Percentiles rank a stretch among this genome's conserved stretches.
Evolutionary conservation across 2,113 vertebrate genomes (phyloP).

Genomic region (Isurus oxyrinchus): DNA sequence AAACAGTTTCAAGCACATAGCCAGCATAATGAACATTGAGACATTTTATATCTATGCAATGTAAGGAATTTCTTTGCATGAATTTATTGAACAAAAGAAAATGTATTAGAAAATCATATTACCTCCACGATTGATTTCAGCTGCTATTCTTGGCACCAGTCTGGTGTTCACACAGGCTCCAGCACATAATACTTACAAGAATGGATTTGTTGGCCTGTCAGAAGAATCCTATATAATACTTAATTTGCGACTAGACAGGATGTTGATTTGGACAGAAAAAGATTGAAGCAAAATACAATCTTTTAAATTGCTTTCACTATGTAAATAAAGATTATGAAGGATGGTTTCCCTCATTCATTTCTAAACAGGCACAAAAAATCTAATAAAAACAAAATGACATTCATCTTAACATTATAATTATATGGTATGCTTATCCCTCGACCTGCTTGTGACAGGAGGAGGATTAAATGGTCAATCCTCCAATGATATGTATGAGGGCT

Average conservation of each 20-base stretch:
- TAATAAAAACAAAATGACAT: background rate
- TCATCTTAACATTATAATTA: slow-evolving; percentile 8
- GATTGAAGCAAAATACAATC: background rate
- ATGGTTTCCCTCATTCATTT: background rate
- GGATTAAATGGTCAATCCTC: background rate
- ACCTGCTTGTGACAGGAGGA: background rate
- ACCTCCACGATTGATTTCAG: slow-evolving; percentile 22
- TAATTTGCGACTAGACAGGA: slow-evolving; percentile 20
- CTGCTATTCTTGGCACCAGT: slow-evolving; percentile 26
- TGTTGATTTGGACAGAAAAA: background rate
- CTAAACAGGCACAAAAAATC: background rate
- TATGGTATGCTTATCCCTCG: background rate
- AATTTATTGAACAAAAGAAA: slow-evolving; percentile 22
- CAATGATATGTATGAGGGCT: background rate
- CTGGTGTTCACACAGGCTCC: background rate
- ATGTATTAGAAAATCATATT: slow-evolving; percentile 26
- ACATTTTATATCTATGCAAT: background rate
- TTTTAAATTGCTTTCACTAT: slow-evolving; percentile 3
- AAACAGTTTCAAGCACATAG: background rate
- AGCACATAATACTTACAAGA: background rate
- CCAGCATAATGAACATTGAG: background rate
- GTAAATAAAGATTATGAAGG: background rate
- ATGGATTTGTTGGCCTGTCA: background rate
- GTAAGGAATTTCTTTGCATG: background rate
- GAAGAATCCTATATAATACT: slow-evolving; percentile 11